Evolutionary conservation across 2,797 vertebrate genomes (phyloP).

Genomic region (Enteromius thamalakanensis): DNA sequence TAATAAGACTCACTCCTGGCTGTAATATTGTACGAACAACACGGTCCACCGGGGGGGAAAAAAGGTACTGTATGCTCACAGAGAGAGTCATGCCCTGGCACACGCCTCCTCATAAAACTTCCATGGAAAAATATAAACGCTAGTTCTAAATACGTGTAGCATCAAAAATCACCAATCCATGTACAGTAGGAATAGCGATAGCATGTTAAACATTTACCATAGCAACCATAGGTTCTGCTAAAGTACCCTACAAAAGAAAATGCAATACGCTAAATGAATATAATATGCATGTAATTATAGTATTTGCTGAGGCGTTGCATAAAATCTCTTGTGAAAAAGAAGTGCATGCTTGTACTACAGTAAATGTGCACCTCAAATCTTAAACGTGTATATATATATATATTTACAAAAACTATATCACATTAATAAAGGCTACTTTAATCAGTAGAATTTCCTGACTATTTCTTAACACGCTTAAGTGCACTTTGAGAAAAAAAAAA

Average conservation of each 20-base stretch:
- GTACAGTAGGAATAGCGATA: neutral
- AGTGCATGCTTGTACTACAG: neutral
- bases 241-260: neutral
- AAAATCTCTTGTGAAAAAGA: neutral
- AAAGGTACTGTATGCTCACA: slow-evolving; percentile 61
- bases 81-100: slow-evolving; percentile 68
- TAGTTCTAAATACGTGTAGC: neutral
- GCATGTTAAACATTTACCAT: slow-evolving; percentile 24
- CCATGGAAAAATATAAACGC: neutral
- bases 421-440: neutral
- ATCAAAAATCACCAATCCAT: slow-evolving; percentile 1
- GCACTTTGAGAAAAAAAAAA: too few species aligned
- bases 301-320: neutral
- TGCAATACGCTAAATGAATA: neutral
- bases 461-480: neutral
- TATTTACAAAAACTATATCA: neutral
- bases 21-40: slow-evolving; percentile 79
- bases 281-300: neutral
- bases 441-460: neutral
- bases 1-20: slow-evolving; percentile 80
- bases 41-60: slow-evolving; percentile 70
- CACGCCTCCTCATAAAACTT: slow-evolving; percentile 1
- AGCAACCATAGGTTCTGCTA: slow-evolving; percentile 13
- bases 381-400: neutral
- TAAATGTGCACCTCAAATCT: neutral